These are phyloP conservation scores for Tenthredo scrophulariae DNA, from an alignment of 2,888 invertebrate species.

Conservation along the genomic window DNA sequence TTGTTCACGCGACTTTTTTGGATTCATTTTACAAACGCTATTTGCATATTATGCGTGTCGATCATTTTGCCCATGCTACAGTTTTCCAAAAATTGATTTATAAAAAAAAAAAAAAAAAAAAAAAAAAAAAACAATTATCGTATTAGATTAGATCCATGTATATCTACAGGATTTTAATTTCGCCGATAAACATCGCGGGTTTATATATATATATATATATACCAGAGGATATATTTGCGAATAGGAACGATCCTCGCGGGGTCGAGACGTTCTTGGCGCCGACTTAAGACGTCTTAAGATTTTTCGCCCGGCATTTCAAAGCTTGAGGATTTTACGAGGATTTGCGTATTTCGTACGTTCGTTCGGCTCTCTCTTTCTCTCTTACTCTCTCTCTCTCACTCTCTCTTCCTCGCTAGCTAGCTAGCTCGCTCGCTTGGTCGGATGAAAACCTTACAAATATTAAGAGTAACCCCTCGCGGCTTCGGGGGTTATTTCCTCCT, in stretches of 20 bases:
- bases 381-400: neutral
- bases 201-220: neutral
- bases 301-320: constrained; percentile 30
- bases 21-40: too few species aligned
- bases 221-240: neutral
- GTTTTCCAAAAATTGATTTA: neutral
- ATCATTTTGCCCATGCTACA: too few species aligned
- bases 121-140: neutral
- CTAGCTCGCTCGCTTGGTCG: constrained; percentile 52
- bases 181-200: neutral
- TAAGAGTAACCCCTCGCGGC: constrained; percentile 70
- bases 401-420: neutral
- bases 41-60: too few species aligned
- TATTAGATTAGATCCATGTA: neutral
- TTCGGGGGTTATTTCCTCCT: constrained; percentile 57
- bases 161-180: neutral
- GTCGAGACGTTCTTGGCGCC: constrained; percentile 24
- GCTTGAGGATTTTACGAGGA: constrained; percentile 48
- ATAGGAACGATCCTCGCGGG: neutral
- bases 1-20: too few species aligned
- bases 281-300: constrained; percentile 47
- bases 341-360: constrained; percentile 48
- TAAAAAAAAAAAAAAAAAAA: neutral
- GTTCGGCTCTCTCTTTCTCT: neutral
- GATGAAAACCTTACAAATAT: constrained; percentile 76